phyloP scores from a whole-genome alignment of 1,140 invertebrate genomes.

The Platorchestia sp. region DNA sequence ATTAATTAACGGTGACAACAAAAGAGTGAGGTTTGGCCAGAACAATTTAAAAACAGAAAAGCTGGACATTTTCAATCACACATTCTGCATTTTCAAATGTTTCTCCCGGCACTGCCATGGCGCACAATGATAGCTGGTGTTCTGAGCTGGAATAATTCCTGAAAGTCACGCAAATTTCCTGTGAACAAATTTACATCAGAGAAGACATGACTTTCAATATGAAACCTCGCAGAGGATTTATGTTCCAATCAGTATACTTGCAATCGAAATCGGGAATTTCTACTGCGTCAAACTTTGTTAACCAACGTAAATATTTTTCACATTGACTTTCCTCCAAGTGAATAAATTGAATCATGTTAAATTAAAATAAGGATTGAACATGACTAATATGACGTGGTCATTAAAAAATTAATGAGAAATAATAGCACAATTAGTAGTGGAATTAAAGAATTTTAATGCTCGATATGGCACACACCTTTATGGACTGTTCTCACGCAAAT shows the following conservation, averaged over 20 bases:
- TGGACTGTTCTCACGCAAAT: no score
- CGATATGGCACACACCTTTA: no score
- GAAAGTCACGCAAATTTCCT: background rate
- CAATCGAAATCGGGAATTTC: background rate
- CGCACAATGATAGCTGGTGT: background rate
- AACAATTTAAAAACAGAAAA: background rate
- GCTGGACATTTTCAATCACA: background rate
- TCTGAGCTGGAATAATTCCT: background rate
- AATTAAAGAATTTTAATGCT: no score
- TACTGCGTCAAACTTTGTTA: background rate
- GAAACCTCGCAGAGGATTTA: background rate
- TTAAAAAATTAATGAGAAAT: background rate
- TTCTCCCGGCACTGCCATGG: background rate
- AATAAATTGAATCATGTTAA: background rate
- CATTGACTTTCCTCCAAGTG: no score
- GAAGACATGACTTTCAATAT: background rate
- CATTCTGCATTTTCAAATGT: background rate
- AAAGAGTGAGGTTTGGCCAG: background rate
- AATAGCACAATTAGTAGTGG: background rate
- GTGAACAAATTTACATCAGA: background rate
- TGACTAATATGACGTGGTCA: background rate
- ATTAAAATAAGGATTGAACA: background rate
- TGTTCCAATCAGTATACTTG: background rate
- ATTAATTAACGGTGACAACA: background rate
- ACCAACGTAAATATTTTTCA: background rate